Base-by-base conservation (phyloP, 2,888 invertebrate species). In the Thalpophila matura region DNA sequence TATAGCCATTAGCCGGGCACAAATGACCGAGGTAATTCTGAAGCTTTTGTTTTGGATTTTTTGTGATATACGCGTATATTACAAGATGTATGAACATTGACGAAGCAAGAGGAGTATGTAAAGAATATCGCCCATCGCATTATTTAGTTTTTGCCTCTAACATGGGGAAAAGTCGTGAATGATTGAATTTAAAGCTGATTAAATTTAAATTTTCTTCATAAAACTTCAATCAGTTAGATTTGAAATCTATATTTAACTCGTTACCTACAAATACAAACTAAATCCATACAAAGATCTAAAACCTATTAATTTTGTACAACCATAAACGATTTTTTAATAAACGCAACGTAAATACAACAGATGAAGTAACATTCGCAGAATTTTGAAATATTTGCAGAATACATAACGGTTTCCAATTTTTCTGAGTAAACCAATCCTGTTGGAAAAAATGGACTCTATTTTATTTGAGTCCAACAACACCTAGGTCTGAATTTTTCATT, bases 401-500 rank as follows among this genome's bases (percentile, higher is more conserved):
- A 42, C 4, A 10, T 3, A 65, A 55, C 4, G 12, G 7, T 29
- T 24, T 49, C 20, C 14, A 14, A 54, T 12, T 12, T 31, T 63
- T 40, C 29, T n/a, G 16, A 26, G 12, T 12, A 12, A 24, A 40
- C 4, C 22, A 6, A 43, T 60, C 47, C 35, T n/a, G n/a, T n/a
- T n/a, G n/a, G n/a, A 20, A 40, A 68, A 53, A 40, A n/a, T 3
- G 20, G 5, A 0, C 20, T 5, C 6, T 10, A 10, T 33, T 67
- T 67, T 63, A 38, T 55, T 49, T 27, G 10, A 27, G 26, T 26
- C 27, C 7, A 49, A 26, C 31, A 54, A 54, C 42, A 42, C 29
- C 31, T 51, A 53, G 33, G 40, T 37, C 18, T 77, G 40, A 68
- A 73, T 74, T 57, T 77, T 74, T 74, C 33, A 74, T 73, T 37